Evolutionary conservation across 2,113 vertebrate species (phyloP), one percentile per base, ranked within the genome.

Genomic region (Oncorhynchus nerka): DNA sequence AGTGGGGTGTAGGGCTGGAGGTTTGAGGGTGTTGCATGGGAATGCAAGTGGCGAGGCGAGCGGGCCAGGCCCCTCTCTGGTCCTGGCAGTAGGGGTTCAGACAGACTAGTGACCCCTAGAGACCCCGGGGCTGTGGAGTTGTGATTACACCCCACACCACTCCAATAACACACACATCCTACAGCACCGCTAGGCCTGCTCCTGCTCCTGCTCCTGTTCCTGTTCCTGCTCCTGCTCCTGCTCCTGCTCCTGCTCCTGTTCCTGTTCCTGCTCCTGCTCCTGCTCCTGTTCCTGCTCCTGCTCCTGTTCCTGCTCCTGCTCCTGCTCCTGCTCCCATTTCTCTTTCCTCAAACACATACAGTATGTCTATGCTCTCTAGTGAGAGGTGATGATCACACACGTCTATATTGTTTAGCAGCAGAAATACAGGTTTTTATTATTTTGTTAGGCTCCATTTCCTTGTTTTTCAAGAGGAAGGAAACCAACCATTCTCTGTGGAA

Each of bases 111-210:
- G 78, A 26, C 39, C 73, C 67, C 74, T 70, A 70, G 81, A 79
- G 76, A 81, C 32, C 51, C 28, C 51, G 7, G 32, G 32, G 30
- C 48, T 12, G 57, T 62, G 51, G 34, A 62, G 49, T 75, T 79
- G 57, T 69, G 70, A 74, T 80, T 45, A 73, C 45, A 51, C 80
- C n/a, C 30, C 19, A 51, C 26, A 49, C 75, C 1, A 2, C 45
- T 83, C 75, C 68, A 79, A 88, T 70, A 82, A 81, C 78, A 81
- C 49, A 80, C 51, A 81, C 73, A 81, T 84, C 79, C 78, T 83
- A 76, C 6, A 11, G 26, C 4, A 34, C 32, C 32, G 32, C 5
- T 6, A 5, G 28, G 12, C 48, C 24, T 51, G 24, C 24, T 24
- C 24, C 24, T 24, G 24, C 24, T 24, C 24, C 24, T 24, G 24